These are phyloP conservation scores for Stigmatopora argus DNA, from an alignment of 2,113 vertebrate genomes.

Conservation along the genomic window DNA sequence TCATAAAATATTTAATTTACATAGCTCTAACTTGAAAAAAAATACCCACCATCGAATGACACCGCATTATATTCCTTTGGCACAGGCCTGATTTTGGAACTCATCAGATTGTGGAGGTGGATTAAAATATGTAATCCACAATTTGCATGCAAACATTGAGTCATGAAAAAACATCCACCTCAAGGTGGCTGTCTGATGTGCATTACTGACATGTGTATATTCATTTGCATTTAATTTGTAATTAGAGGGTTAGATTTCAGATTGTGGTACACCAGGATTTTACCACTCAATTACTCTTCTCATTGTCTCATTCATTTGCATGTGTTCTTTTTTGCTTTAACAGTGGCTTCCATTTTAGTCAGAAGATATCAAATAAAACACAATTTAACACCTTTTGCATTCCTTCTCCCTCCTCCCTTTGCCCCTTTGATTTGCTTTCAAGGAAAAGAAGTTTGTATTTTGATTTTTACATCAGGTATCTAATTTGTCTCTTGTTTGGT, in stretches of 20 bases:
- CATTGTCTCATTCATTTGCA: constrained; percentile 18
- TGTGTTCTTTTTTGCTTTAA: constrained; percentile 31
- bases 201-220: neutral
- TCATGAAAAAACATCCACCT: constrained; percentile 2
- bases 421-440: constrained; percentile 77
- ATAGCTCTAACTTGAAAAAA: no score
- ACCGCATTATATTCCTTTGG: neutral
- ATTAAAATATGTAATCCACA: neutral
- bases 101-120: neutral
- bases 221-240: neutral
- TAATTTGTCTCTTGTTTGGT: constrained; percentile 53
- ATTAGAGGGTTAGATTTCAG: neutral
- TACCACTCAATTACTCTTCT: neutral
- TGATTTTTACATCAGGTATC: constrained; percentile 93
- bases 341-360: constrained; percentile 44
- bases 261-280: neutral
- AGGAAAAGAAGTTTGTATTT: constrained; percentile 92
- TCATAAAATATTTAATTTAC: neutral
- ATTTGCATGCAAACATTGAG: constrained; percentile 25
- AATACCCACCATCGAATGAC: neutral
- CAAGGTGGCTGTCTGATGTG: constrained; percentile 2
- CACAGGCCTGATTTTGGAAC: neutral
- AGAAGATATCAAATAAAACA: constrained; percentile 34
- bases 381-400: constrained; percentile 60
- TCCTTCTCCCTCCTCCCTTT: constrained; percentile 59